Percentiles rank a stretch among this genome's conserved stretches.
Conservation (phyloP, 2,888 invertebrate genomes). For the Conomelus anceps region DNA sequence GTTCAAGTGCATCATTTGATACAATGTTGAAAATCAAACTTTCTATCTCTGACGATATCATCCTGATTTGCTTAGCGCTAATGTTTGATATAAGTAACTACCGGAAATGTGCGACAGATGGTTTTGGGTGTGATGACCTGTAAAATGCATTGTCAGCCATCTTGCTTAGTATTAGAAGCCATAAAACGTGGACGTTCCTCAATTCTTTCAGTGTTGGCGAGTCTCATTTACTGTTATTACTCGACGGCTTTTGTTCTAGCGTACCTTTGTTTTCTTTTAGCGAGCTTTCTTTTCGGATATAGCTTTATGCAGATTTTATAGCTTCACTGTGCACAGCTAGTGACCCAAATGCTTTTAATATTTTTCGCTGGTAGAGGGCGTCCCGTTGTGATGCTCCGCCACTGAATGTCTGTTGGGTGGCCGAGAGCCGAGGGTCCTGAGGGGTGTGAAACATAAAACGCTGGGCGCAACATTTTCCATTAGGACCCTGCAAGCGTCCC, state of each 20-base stretch:
- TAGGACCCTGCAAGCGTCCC: not conserved
- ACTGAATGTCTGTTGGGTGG: not conserved
- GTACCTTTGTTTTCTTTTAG: not conserved
- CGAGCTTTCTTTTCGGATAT: not conserved
- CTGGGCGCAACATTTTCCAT: not conserved
- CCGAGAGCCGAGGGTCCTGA: no score
- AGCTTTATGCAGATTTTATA: not conserved
- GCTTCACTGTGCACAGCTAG: not conserved
- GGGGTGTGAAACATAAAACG: not conserved
- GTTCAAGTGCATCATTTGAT: no score
- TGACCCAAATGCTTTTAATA: not conserved
- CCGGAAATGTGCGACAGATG: no score
- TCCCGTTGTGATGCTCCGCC: not conserved
- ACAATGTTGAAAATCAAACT: no score
- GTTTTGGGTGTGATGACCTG: not conserved
- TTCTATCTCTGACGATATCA: no score
- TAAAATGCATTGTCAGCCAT: not conserved
- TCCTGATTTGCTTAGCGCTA: not conserved
- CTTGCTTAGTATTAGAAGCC: not conserved
- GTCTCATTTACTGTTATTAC: not conserved
- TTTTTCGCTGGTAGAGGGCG: not conserved
- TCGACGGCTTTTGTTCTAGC: not conserved
- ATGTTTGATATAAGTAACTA: not conserved
- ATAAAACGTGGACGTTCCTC: not conserved
- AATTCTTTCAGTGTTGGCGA: not conserved